Evolutionary conservation across 2,113 vertebrate species (phyloP).

Genomic region (Laticauda colubrina): DNA sequence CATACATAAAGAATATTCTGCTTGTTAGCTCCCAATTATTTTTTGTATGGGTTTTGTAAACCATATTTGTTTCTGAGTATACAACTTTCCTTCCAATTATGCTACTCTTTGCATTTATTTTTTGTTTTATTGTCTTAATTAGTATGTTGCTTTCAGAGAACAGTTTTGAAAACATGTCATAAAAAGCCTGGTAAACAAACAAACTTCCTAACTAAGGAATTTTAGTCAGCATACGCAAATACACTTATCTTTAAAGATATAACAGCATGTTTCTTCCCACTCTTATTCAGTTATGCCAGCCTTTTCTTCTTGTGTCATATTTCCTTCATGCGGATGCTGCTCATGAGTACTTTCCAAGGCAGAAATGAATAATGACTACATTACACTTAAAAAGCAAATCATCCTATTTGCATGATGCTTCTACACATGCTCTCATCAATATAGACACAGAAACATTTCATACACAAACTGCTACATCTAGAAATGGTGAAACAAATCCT

Average conservation of each 20-base stretch:
- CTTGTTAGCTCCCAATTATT: neutral
- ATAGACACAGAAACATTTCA: neutral
- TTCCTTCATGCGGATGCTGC: neutral
- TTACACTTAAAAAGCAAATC: neutral
- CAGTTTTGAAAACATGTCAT: neutral
- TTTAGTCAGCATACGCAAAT: neutral
- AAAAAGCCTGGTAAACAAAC: neutral
- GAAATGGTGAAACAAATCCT: neutral
- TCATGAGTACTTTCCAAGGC: neutral
- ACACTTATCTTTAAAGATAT: neutral
- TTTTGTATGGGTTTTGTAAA: neutral
- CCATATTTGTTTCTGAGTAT: neutral
- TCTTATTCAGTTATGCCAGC: neutral
- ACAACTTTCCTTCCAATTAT: neutral
- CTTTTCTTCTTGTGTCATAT: neutral
- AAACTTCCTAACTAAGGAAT: neutral
- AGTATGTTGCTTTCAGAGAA: neutral
- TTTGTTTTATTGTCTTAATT: slow-evolving; percentile 5
- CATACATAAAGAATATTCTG: neutral
- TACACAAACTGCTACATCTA: neutral
- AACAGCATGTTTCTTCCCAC: neutral
- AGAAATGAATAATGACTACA: neutral
- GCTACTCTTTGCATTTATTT: neutral
- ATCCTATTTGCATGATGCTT: neutral
- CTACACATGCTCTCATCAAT: neutral